A percentile compares a stretch with the other conserved stretches of the same genome.
These are phyloP conservation scores for Chaetophractus vellerosus DNA, from an alignment of 2,797 vertebrate genomes.

Conservation along the genomic window DNA sequence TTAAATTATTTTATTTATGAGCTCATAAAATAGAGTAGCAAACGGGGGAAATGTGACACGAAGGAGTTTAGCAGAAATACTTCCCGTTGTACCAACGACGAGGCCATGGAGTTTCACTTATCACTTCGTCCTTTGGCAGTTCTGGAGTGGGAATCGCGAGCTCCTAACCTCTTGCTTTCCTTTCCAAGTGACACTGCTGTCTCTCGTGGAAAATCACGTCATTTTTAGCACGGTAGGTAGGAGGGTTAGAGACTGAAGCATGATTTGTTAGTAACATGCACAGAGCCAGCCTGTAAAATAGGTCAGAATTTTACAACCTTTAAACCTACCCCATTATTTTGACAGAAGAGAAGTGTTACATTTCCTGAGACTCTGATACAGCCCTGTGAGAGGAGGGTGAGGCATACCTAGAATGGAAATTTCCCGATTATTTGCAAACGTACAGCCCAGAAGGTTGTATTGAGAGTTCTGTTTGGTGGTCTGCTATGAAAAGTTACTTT, in stretches of 20 bases:
- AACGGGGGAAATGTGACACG: background rate
- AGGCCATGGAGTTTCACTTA: too few species aligned
- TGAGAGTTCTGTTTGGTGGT: background rate
- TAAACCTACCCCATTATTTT: background rate
- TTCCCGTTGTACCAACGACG: too few species aligned
- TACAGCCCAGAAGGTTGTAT: background rate
- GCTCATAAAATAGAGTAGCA: background rate
- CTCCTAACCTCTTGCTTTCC: background rate
- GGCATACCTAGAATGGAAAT: accelerated
- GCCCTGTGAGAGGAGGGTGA: background rate
- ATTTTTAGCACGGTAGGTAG: background rate
- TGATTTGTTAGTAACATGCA: background rate
- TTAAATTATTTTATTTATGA: background rate
- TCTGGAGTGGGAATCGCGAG: accelerated
- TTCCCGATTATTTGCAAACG: background rate
- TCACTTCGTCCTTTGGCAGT: accelerated
- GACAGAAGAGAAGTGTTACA: background rate
- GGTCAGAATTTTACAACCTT: background rate
- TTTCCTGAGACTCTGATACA: accelerated
- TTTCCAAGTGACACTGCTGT: background rate
- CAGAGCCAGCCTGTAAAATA: background rate
- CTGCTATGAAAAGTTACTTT: background rate
- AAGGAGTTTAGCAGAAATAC: background rate
- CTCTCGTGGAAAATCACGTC: background rate
- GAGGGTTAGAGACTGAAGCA: too few species aligned